Conservation (phyloP, 2,113 vertebrate species). For the Casuarius casuarius region DNA sequence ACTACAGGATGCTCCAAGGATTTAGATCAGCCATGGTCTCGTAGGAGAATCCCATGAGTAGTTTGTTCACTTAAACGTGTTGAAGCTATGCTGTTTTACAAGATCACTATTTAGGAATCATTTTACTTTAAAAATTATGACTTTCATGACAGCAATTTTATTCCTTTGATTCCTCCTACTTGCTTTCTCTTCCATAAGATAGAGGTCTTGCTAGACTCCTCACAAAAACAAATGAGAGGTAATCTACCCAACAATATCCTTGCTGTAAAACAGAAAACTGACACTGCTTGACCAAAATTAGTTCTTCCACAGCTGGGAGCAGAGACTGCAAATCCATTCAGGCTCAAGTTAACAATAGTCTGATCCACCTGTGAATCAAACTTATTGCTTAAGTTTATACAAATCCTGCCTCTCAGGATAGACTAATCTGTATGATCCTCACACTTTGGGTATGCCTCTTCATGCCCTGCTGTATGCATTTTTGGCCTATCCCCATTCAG, state of each 20-base stretch:
- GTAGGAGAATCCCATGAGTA: not conserved
- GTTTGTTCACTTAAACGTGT: not conserved
- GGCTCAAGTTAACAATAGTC: not conserved
- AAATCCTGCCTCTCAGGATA: not conserved
- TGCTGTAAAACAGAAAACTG: not conserved
- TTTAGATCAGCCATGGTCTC: not conserved
- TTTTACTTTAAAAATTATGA: not conserved
- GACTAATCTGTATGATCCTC: not conserved
- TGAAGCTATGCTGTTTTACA: not conserved
- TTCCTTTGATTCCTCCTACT: not conserved
- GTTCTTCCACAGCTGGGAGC: accelerated
- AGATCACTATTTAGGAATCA: not conserved
- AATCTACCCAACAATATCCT: not conserved
- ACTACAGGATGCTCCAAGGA: not conserved
- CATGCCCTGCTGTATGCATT: not conserved
- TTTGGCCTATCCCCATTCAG: not conserved
- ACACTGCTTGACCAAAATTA: not conserved
- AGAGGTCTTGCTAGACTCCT: not conserved
- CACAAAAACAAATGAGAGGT: not conserved
- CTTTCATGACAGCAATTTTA: not conserved
- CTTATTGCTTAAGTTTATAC: not conserved
- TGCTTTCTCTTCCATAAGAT: accelerated
- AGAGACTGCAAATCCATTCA: not conserved
- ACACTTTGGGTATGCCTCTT: not conserved
- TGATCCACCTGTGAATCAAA: not conserved